These are phyloP conservation scores for Chloroceryle aenea DNA, from an alignment of 2,113 vertebrate genomes.

Conservation along the genomic window DNA sequence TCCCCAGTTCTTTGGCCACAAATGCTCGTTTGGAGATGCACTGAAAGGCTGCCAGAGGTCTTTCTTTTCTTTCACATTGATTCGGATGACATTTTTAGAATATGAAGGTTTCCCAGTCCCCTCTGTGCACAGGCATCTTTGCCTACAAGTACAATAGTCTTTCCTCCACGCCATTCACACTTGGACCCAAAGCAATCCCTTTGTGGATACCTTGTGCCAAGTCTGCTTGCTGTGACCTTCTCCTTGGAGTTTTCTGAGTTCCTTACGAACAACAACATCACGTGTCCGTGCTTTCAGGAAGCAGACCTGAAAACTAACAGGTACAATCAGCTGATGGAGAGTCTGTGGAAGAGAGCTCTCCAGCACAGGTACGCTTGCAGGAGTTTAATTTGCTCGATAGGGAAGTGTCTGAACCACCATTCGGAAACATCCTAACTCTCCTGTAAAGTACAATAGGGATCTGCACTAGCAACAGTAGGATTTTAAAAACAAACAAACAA, in stretches of 20 bases:
- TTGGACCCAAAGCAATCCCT: not conserved
- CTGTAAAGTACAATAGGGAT: not conserved
- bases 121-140: not conserved
- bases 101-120: not conserved
- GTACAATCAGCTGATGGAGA: accelerated
- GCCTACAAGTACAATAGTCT: not conserved
- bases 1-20: not conserved
- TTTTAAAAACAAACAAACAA: not conserved
- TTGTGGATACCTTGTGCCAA: not conserved
- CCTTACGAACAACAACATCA: not conserved
- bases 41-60: not conserved
- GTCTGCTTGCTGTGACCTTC: not conserved
- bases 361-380: accelerated
- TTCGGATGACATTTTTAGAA: not conserved
- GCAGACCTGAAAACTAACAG: not conserved
- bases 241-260: not conserved
- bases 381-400: not conserved
- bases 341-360: not conserved
- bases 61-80: not conserved
- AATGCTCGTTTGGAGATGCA: not conserved
- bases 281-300: not conserved
- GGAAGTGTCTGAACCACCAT: not conserved
- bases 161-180: accelerated
- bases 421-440: not conserved
- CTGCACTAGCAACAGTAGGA: not conserved